Evolutionary conservation across 53 echinoderm and acorn worm genomes (phyloP), one percentile per base, ranked within the genome.

Genomic region (Henricia sp.): DNA sequence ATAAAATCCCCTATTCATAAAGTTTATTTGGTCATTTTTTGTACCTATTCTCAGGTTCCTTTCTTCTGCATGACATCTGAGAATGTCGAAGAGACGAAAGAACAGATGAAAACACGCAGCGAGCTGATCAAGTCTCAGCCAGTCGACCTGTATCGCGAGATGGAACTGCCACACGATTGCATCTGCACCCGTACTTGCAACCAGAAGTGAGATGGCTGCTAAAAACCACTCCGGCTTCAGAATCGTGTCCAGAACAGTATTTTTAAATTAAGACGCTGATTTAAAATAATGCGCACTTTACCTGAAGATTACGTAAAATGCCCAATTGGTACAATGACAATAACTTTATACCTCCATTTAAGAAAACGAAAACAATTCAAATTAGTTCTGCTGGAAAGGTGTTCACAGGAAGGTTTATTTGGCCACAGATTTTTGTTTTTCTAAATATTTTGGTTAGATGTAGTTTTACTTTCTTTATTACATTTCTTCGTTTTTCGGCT

Each of bases 101-200:
- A 19, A 3, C 40, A 0, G 63, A 72, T 60, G 60, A 35, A 73
- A 63, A 38, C 74, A 14, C 60, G 62, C 58, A 64, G 50, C 27
- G 59, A 73, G 62, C 63, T 74, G 37, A 63, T 67, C 86, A 50
- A 50, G 73, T 37, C 37, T 1, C 72, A 85, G 74, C 72, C 74
- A 4, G 28, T 64, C 50, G 86, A 85, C 74, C 26, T 85, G 35
- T 50, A 62, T 63, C 59, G 65, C 6, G 86, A 85, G 17, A 72
- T 85, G 32, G 86, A 85, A 53, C 56, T 85, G 35, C 86, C 86
- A 29, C 73, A 85, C 36, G 74, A 60, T 14, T 85, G 86, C 66
- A 28, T 35, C 51, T 85, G 86, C 64, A 24, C 25, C 36, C 33
- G 51, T 26, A 27, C 62, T 25, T 85, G 73, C 63, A 52, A 56